Evolutionary conservation across 2,113 vertebrate species (phyloP).

Genomic region (Triplophysa rosa): DNA sequence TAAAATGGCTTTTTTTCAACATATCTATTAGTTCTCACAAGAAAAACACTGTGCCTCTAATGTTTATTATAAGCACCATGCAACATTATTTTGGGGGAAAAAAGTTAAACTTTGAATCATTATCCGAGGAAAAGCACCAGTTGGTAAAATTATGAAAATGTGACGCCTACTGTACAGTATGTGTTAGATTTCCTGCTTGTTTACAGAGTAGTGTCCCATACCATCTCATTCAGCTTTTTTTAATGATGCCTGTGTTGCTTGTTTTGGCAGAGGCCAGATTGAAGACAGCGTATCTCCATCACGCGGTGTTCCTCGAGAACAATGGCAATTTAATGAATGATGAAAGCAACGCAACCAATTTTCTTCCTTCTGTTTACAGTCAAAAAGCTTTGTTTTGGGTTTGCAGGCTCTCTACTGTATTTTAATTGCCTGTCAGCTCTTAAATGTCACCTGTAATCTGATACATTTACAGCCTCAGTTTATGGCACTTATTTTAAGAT

Average conservation of each 20-base stretch:
- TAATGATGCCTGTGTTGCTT: neutral
- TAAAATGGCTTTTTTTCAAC: too few relatives aligned
- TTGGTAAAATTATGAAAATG: too few relatives aligned
- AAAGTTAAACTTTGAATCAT: too few relatives aligned
- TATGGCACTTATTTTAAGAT: neutral
- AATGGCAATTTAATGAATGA: slow-evolving; percentile 33
- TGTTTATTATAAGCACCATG: too few relatives aligned
- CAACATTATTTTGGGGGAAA: too few relatives aligned
- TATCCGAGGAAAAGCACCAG: too few relatives aligned
- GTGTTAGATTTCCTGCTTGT: too few relatives aligned
- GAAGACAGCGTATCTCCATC: neutral
- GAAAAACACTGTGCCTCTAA: too few relatives aligned
- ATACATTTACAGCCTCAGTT: neutral
- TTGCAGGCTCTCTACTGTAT: slow-evolving; percentile 3
- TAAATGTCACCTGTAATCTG: slow-evolving; percentile 18
- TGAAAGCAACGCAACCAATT: slow-evolving; percentile 14
- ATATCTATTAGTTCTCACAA: too few relatives aligned
- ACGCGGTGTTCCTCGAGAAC: neutral
- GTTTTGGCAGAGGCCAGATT: slow-evolving; percentile 19
- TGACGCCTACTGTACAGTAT: too few relatives aligned
- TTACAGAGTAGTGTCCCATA: neutral
- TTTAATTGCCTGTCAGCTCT: slow-evolving; percentile 40
- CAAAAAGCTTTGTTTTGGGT: neutral
- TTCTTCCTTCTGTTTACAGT: neutral
- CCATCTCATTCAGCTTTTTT: neutral